Evolutionary conservation across 2,797 vertebrate genomes (phyloP).

Genomic region (Hozukius guyotensis): DNA sequence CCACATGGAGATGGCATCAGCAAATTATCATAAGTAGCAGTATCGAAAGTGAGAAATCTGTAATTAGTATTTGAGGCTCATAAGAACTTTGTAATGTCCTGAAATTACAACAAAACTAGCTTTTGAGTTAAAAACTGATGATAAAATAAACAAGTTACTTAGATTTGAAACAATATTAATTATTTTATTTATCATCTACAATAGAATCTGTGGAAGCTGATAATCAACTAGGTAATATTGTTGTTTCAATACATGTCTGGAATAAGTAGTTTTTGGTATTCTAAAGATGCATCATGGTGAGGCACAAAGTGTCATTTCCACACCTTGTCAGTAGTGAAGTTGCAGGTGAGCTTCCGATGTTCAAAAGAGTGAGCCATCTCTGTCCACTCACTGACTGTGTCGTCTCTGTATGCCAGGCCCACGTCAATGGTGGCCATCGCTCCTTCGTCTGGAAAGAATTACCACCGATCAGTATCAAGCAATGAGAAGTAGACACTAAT

Average conservation of each 20-base stretch:
- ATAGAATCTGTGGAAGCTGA: not conserved
- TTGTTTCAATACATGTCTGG: not conserved
- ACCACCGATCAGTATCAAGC: not conserved
- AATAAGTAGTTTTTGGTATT: not conserved
- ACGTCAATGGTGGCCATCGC: slow-evolving; percentile 91
- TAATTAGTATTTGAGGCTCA: not conserved
- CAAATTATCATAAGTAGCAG: not conserved
- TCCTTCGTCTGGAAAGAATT: slow-evolving; percentile 82
- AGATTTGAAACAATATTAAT: not conserved
- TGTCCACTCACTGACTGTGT: slow-evolving; percentile 87
- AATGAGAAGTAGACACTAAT: not conserved
- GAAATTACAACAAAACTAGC: not conserved
- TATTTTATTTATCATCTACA: not conserved
- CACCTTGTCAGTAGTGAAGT: slow-evolving; percentile 89
- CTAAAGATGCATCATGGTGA: not conserved
- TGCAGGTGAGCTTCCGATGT: slow-evolving; percentile 91
- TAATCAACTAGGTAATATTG: not conserved
- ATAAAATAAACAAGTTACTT: not conserved
- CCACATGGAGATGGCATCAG: not conserved
- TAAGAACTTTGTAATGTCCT: not conserved
- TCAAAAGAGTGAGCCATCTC: slow-evolving; percentile 92
- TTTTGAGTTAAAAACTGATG: not conserved
- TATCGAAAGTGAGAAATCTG: not conserved
- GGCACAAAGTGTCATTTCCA: not conserved
- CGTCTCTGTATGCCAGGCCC: slow-evolving; percentile 91